These are phyloP conservation scores for Nebria ingens DNA, from an alignment of 1,140 invertebrate species.

Conservation along the genomic window DNA sequence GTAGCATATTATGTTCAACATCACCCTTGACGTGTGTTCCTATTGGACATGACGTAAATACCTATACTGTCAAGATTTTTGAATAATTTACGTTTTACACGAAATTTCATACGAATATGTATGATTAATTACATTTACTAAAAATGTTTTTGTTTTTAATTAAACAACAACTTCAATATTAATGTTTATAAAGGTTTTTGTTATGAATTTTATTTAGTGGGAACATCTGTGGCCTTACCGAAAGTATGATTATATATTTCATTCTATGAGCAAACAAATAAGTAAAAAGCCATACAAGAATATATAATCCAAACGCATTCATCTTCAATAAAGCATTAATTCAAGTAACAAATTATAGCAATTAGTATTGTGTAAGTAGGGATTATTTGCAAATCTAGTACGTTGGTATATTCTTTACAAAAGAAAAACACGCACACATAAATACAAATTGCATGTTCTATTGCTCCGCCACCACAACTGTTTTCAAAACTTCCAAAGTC, in stretches of 20 bases:
- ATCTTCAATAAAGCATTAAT: slow-evolving; percentile 4
- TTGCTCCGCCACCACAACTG: neutral
- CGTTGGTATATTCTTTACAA: neutral
- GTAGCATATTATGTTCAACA: too few species aligned
- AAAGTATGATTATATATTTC: neutral
- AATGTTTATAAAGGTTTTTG: too few species aligned
- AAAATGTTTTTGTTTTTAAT: too few species aligned
- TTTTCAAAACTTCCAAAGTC: neutral
- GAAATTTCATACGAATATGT: too few species aligned
- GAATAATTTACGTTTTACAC: too few species aligned
- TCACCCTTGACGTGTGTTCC: too few species aligned
- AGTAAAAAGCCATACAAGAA: neutral
- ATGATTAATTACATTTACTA: too few species aligned
- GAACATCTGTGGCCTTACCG: too few species aligned
- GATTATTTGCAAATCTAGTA: slow-evolving; percentile 1
- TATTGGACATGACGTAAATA: too few species aligned
- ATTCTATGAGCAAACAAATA: neutral
- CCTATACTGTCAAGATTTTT: too few species aligned
- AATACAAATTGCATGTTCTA: neutral
- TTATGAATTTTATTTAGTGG: too few species aligned
- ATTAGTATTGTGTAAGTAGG: slow-evolving; percentile 6
- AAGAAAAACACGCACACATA: neutral
- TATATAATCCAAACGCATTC: neutral
- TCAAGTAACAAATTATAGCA: slow-evolving; percentile 6
- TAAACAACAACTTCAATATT: too few species aligned